A percentile compares a stretch with the other conserved stretches of the same genome.
Evolutionary conservation across 64 coral and sea anemone species (phyloP).

Genomic region (Exaiptasia diaphana): DNA sequence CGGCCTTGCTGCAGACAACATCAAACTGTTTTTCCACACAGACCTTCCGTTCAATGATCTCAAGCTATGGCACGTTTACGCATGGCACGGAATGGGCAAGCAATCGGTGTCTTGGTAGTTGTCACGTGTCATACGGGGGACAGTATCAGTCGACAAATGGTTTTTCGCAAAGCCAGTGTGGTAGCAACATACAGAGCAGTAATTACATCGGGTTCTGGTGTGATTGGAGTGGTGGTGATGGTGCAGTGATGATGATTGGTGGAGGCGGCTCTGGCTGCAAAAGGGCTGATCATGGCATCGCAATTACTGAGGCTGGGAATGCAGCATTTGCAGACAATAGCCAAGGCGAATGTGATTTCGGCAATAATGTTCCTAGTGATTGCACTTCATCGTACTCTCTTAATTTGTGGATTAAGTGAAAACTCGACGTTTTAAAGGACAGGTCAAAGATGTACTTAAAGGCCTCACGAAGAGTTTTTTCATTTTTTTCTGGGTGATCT

Average conservation of each 20-base stretch:
- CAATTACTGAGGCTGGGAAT: background rate
- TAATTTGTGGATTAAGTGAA: constrained; percentile 1
- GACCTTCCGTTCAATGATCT: background rate
- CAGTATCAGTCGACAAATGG: background rate
- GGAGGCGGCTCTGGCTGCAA: background rate
- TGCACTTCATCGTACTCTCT: background rate
- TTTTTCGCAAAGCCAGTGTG: background rate
- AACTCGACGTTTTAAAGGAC: too few relatives aligned
- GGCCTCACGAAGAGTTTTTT: too few relatives aligned
- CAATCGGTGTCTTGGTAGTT: background rate
- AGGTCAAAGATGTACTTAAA: too few relatives aligned
- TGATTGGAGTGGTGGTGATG: background rate
- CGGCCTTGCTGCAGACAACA: background rate
- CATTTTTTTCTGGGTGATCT: too few relatives aligned
- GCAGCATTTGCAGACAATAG: background rate
- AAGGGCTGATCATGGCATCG: constrained; percentile 17
- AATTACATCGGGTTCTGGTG: constrained; percentile 35
- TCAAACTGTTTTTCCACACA: background rate
- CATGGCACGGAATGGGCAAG: background rate
- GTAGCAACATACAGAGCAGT: constrained; percentile 8
- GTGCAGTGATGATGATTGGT: constrained; percentile 36
- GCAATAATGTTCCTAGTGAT: background rate
- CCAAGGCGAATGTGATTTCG: background rate
- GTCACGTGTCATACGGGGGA: background rate
- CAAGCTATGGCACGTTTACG: background rate